Base-by-base conservation (phyloP, 2,797 vertebrate species). In the Hypotaenidia okinawae region DNA sequence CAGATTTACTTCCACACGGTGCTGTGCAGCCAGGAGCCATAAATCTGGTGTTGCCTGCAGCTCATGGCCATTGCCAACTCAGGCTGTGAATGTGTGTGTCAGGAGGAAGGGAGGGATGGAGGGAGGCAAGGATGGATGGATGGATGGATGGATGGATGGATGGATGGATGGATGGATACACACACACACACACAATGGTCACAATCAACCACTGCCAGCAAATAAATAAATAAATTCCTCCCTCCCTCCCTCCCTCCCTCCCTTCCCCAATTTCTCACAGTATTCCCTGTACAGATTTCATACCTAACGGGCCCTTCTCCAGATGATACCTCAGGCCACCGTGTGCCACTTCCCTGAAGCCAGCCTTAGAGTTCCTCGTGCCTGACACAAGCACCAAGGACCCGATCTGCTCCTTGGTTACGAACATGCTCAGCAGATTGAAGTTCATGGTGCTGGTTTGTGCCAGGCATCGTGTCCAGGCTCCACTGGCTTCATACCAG, bases 311-410 rank as follows among this genome's bases (percentile, higher is more conserved):
- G 11, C 17, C 43, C 43, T 73, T 58, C 61, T 63, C 45, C 33
- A 13, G 24, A 2, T 19, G 11, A 13, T 13, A 74, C 13, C 47
- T 45, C 67, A 24, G 39, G 37, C 30, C 80, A 47, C 6, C 21
- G 9, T 8, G 43, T 27, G 47, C 28, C 39, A n/a, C 52, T 55
- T 51, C 76, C 1, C 0, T 8, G 22, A 21, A 54, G 57, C 9
- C 39, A 41, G 24, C 25, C 25, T 27, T 33, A 64, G 41, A 25
- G 51, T 25, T 27, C 41, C 73, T 30, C 1, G 1, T 21, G 35
- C n/a, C 54, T 30, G 2, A 3, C 1, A 5, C 0, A 28, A 17
- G 0, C 19, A 1, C 6, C 33, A 3, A 0, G 21, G 54, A 2
- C n/a, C n/a, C 5, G 2, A 4, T 17, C 8, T 39, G 6, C n/a